phyloP scores from a whole-genome alignment of 2,113 vertebrate genomes.

The Eulacestoma nigropectus region DNA sequence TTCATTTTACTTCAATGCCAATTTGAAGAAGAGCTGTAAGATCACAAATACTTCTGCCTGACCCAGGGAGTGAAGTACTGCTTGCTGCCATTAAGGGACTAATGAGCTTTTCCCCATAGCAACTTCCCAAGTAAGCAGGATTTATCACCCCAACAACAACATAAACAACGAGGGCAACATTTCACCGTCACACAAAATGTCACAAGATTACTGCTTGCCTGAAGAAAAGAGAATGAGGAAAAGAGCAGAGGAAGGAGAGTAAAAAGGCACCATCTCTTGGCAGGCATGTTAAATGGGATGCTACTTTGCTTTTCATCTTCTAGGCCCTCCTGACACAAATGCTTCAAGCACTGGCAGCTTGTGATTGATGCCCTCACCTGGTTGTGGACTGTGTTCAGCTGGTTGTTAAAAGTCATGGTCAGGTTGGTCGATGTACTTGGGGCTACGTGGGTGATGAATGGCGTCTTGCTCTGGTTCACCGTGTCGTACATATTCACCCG shows the following conservation, averaged over 20 bases:
- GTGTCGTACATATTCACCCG: conserved; percentile 97
- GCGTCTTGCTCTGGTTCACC: conserved; percentile 99
- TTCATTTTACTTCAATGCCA: background rate
- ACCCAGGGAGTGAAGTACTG: background rate
- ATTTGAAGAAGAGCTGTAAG: background rate
- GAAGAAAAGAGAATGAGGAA: background rate
- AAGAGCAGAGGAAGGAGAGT: background rate
- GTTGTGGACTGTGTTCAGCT: conserved; percentile 97
- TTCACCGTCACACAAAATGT: background rate
- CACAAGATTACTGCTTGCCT: background rate
- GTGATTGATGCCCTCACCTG: conserved; percentile 71
- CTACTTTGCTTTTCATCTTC: background rate
- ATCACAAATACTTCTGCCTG: background rate
- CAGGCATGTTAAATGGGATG: background rate
- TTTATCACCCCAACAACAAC: conserved; percentile 9
- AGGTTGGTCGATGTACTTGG: conserved; percentile 97
- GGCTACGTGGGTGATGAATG: conserved; percentile 97
- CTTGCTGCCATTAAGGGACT: background rate
- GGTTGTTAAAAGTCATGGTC: conserved; percentile 99
- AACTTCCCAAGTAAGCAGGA: conserved; percentile 30
- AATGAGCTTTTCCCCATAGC: conserved; percentile 44
- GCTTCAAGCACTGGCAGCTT: background rate
- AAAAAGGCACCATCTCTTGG: background rate
- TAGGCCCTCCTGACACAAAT: background rate
- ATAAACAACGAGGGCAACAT: background rate